These are phyloP conservation scores for Helicoverpa zea DNA, from an alignment of 1,140 invertebrate species.

Conservation along the genomic window DNA sequence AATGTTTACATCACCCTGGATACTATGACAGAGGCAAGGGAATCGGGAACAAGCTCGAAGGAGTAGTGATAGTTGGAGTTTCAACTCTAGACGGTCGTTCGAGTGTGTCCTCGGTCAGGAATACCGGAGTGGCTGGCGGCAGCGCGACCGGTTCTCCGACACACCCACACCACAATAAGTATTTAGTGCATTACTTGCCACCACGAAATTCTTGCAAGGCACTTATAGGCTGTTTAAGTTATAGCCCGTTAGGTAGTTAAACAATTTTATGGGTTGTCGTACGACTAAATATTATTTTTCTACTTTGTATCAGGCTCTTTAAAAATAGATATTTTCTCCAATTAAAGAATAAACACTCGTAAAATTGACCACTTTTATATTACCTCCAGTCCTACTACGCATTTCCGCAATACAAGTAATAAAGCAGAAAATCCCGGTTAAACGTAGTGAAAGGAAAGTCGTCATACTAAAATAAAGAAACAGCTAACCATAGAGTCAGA, in stretches of 20 bases:
- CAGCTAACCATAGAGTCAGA: neutral
- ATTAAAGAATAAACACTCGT: too few relatives aligned
- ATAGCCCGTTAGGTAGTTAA: neutral
- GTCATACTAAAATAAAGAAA: constrained; percentile 4
- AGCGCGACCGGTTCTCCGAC: constrained; percentile 36
- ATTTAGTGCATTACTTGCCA: constrained; percentile 22
- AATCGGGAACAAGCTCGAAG: neutral
- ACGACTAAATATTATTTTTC: neutral
- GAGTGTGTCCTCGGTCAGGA: constrained; percentile 33
- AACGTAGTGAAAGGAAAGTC: neutral
- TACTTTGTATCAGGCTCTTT: too few relatives aligned
- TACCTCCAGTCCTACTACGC: too few relatives aligned
- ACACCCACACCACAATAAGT: constrained; percentile 28
- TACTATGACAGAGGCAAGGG: neutral
- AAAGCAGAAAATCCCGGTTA: neutral
- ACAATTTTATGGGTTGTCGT: neutral
- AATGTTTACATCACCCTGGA: constrained; percentile 2
- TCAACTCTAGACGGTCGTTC: neutral
- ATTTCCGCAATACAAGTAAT: too few relatives aligned
- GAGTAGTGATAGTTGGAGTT: neutral
- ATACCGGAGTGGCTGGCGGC: constrained; percentile 24
- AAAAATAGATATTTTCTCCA: too few relatives aligned
- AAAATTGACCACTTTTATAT: too few relatives aligned
- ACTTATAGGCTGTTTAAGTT: neutral
- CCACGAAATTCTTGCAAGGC: constrained; percentile 19